phyloP scores from a whole-genome alignment of 2,888 invertebrate genomes.

The Abrostola triplasia region DNA sequence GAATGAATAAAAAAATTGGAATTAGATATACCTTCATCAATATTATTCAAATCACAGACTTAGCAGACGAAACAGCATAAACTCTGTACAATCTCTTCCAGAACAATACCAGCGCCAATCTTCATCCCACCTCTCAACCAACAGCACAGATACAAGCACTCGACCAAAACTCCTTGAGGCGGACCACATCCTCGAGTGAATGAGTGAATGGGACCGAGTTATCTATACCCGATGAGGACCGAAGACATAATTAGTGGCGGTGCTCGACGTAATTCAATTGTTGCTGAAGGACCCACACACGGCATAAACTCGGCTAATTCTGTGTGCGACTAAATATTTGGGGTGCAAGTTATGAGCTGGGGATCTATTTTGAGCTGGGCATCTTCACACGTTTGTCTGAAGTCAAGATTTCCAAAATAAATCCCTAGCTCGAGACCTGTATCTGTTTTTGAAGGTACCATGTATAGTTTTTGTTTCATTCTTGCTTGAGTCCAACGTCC shows the following conservation, averaged over 20 bases:
- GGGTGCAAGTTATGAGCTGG: constrained; percentile 12
- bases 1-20: no score
- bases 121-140: neutral
- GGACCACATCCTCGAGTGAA: constrained; percentile 14
- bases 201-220: constrained; percentile 27
- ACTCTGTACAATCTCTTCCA: neutral
- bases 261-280: constrained; percentile 57
- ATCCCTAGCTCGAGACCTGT: no score
- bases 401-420: no score
- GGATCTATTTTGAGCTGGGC: no score
- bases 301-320: constrained; percentile 60
- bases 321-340: constrained; percentile 46
- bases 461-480: no score
- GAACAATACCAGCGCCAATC: neutral
- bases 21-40: no score
- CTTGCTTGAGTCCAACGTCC: no score
- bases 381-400: no score
- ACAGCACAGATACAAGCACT: constrained; percentile 14
- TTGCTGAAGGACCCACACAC: constrained; percentile 53
- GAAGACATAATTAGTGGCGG: constrained; percentile 51
- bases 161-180: constrained; percentile 39
- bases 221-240: constrained; percentile 46
- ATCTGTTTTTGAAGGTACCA: no score
- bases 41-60: no score
- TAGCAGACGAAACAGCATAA: no score